Percentiles rank a stretch among this genome's conserved stretches.
Evolutionary conservation across 2,113 vertebrate genomes (phyloP).

Genomic region (Sus scrofa): T2T-Sscrofa CM000820.6:40327501-40328000

Average conservation of each 20-base stretch:
- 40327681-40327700: not conserved
- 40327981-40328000: too few relatives aligned
- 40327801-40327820: not conserved
- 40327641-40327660: not conserved
- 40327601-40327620: not conserved
- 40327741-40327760: not conserved
- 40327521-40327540: not conserved
- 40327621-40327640: not conserved
- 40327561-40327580: not conserved
- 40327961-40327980: too few relatives aligned
- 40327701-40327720: conserved; percentile 25
- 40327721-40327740: not conserved
- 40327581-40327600: not conserved
- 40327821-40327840: not conserved
- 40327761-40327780: not conserved
- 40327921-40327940: too few relatives aligned
- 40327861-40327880: not conserved
- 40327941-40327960: too few relatives aligned
- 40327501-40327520: not conserved
- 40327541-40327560: rapidly evolving
- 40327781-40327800: not conserved
- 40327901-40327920: too few relatives aligned
- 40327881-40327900: too few relatives aligned
- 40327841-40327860: not conserved
- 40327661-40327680: not conserved